Evolutionary conservation across 2,113 vertebrate species (phyloP).

Genomic region (Chascanopsetta lugubris): DNA sequence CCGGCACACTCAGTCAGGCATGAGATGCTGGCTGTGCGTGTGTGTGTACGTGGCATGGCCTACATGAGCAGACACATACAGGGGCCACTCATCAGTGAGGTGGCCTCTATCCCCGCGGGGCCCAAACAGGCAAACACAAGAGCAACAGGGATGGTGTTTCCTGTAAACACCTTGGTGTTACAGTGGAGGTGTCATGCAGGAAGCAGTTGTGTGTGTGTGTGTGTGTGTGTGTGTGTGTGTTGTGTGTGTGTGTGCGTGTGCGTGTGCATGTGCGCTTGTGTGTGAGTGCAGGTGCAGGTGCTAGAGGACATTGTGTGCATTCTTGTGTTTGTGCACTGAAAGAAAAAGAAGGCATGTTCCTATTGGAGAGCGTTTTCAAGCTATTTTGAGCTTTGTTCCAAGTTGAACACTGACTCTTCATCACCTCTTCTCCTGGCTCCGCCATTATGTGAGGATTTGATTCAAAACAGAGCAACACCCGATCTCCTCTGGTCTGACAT

Average conservation of each 20-base stretch:
- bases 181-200: slow-evolving; percentile 51
- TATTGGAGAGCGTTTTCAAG: slow-evolving; percentile 17
- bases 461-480: slow-evolving; percentile 5
- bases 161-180: slow-evolving; percentile 68
- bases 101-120: slow-evolving; percentile 65
- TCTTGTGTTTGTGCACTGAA: slow-evolving; percentile 24
- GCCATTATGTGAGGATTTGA: background rate
- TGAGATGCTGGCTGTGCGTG: slow-evolving; percentile 65
- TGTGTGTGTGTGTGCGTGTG: slow-evolving; percentile 6
- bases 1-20: slow-evolving; percentile 60
- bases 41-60: slow-evolving; percentile 60
- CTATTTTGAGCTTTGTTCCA: background rate
- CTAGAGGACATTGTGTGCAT: slow-evolving; percentile 19
- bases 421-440: background rate
- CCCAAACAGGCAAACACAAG: slow-evolving; percentile 64
- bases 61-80: slow-evolving; percentile 76
- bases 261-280: too few relatives aligned
- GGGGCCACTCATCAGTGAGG: slow-evolving; percentile 47
- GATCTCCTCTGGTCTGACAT: slow-evolving; percentile 20
- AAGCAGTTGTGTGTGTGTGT: slow-evolving; percentile 5
- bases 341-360: slow-evolving; percentile 18
- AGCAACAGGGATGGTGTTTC: slow-evolving; percentile 62
- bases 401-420: background rate
- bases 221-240: background rate
- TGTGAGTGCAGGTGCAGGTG: slow-evolving; percentile 20